phyloP scores from a whole-genome alignment of 2,797 vertebrate species.

The Tarsius wallacei region DNA sequence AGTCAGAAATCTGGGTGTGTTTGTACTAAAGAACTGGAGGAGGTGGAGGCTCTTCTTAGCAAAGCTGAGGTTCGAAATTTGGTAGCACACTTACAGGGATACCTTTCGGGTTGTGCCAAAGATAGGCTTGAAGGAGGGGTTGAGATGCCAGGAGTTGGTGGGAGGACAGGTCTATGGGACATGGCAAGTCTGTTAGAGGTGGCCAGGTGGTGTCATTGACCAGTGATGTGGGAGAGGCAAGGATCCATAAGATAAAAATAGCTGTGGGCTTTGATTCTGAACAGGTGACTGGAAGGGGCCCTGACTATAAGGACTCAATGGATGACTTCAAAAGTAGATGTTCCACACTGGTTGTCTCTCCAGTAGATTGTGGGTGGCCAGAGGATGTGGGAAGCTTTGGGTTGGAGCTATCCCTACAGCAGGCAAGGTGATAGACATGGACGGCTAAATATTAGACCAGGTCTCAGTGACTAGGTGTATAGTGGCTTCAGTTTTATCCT shows the following conservation, averaged over 20 bases:
- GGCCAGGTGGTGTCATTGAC: neutral
- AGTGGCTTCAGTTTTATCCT: slow-evolving; percentile 89
- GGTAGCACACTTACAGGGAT: slow-evolving; percentile 80
- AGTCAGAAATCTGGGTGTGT: neutral
- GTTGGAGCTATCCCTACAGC: neutral
- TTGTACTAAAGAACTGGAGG: neutral
- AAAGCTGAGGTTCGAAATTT: neutral
- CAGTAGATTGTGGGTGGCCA: slow-evolving; percentile 31
- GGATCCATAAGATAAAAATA: neutral
- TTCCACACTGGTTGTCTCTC: neutral
- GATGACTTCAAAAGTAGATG: neutral
- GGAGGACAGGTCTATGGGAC: neutral
- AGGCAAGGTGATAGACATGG: slow-evolving; percentile 53
- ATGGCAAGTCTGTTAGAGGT: slow-evolving; percentile 81
- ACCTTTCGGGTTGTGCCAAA: slow-evolving; percentile 92
- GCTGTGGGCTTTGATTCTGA: slow-evolving; percentile 66
- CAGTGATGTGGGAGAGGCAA: neutral
- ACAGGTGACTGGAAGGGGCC: slow-evolving; percentile 31
- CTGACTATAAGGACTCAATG: neutral
- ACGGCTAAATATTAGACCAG: slow-evolving; percentile 76
- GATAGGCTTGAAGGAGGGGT: slow-evolving; percentile 92
- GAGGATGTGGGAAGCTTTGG: slow-evolving; percentile 82
- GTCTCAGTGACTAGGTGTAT: slow-evolving; percentile 79
- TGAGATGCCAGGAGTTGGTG: slow-evolving; percentile 54
- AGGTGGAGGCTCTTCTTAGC: accelerated